phyloP scores from a whole-genome alignment of 2,113 vertebrate genomes.

The Dromaius novaehollandiae region DNA sequence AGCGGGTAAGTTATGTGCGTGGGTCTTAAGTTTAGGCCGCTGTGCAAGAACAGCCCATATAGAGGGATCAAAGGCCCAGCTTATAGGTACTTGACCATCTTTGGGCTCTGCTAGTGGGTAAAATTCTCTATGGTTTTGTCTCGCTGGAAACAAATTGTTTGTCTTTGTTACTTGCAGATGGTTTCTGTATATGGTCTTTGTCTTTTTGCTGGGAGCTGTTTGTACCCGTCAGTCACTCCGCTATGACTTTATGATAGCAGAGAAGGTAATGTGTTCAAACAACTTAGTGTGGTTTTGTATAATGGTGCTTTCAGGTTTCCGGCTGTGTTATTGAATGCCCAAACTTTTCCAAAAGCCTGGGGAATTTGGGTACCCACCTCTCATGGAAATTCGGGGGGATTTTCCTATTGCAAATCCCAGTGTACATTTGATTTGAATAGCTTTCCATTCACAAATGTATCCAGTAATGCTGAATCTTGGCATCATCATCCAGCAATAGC shows the following conservation, averaged over 20 bases:
- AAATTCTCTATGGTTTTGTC: background rate
- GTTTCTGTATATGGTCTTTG: conserved; percentile 97
- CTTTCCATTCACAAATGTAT: background rate
- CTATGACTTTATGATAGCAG: conserved; percentile 96
- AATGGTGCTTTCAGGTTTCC: background rate
- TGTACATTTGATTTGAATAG: background rate
- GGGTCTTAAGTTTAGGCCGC: background rate
- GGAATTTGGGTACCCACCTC: background rate
- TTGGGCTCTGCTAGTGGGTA: background rate
- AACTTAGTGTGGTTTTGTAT: background rate
- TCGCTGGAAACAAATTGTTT: background rate
- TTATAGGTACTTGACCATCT: background rate
- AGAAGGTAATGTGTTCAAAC: conserved; percentile 84
- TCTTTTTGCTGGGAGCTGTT: conserved; percentile 93
- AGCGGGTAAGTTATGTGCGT: background rate
- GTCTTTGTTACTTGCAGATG: conserved; percentile 84
- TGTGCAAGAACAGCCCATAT: background rate
- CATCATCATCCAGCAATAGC: background rate
- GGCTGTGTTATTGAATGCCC: background rate
- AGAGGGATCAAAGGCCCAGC: background rate
- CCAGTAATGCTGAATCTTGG: background rate
- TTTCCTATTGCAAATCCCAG: background rate
- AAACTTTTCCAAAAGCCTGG: background rate
- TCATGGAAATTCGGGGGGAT: background rate
- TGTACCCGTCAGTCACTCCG: conserved; percentile 93